Evolutionary conservation across 2,113 vertebrate genomes (phyloP).

Genomic region (Leptobrachium ailaonicum): DNA sequence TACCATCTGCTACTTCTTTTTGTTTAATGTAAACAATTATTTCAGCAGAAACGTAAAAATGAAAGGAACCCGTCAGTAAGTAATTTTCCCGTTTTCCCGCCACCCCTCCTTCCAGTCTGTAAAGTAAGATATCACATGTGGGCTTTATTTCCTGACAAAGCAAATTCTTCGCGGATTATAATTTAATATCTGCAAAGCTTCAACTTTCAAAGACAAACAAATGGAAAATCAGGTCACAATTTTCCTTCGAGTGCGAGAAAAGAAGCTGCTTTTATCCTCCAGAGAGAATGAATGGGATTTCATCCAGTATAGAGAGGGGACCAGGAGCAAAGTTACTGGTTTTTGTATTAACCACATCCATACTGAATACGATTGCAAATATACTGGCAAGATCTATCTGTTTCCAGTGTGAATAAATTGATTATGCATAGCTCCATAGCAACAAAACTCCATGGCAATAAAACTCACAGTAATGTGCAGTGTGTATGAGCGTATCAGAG

Average conservation of each 20-base stretch:
- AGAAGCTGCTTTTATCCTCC: background rate
- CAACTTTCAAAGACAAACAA: constrained; percentile 58
- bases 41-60: constrained; percentile 59
- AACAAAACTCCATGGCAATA: too few species aligned
- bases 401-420: too few species aligned
- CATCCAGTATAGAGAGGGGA: constrained; percentile 13
- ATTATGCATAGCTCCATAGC: too few species aligned
- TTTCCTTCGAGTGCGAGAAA: constrained; percentile 52
- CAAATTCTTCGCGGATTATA: constrained; percentile 59
- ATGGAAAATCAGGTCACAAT: constrained; percentile 49
- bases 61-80: constrained; percentile 4
- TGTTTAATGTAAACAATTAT: constrained; percentile 48
- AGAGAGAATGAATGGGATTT: constrained; percentile 2
- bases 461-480: too few species aligned
- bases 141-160: constrained; percentile 54
- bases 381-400: too few species aligned
- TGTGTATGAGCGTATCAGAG: too few species aligned
- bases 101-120: constrained; percentile 46
- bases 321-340: constrained; percentile 6
- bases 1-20: constrained; percentile 51
- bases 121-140: constrained; percentile 47
- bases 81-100: constrained; percentile 42
- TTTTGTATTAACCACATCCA: background rate
- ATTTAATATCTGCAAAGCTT: constrained; percentile 63
- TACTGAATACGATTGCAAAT: too few species aligned